phyloP scores from a whole-genome alignment of 2,797 vertebrate species.

The Poeciliopsis turneri region DNA sequence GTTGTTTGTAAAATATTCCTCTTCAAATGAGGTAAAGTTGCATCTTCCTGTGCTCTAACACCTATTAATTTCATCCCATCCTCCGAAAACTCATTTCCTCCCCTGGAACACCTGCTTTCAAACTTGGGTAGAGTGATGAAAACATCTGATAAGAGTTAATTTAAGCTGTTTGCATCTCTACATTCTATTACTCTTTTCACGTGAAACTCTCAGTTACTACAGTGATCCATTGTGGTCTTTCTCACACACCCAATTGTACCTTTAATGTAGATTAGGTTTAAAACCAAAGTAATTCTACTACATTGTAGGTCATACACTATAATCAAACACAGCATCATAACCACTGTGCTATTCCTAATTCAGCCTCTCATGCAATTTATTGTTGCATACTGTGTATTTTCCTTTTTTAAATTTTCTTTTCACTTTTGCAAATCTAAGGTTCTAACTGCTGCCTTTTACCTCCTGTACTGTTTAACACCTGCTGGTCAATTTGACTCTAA shows the following conservation, averaged over 20 bases:
- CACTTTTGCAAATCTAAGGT: neutral
- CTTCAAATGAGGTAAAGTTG: constrained; percentile 26
- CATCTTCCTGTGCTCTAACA: neutral
- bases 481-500: neutral
- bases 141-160: neutral
- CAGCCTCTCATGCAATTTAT: neutral
- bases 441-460: neutral
- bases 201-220: neutral
- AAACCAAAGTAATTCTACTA: neutral
- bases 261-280: neutral
- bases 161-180: neutral
- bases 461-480: neutral
- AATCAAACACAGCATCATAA: neutral
- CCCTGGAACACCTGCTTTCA: neutral
- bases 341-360: neutral
- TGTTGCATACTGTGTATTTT: neutral
- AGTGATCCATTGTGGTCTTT: neutral
- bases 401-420: neutral
- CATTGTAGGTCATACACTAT: neutral
- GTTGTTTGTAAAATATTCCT: constrained; percentile 30
- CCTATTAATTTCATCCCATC: constrained; percentile 2
- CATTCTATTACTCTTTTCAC: neutral
- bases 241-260: neutral
- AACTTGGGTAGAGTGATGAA: neutral
- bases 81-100: constrained; percentile 9